Evolutionary conservation across 2,888 invertebrate genomes (phyloP).

Genomic region (Epinotia nisella): DNA sequence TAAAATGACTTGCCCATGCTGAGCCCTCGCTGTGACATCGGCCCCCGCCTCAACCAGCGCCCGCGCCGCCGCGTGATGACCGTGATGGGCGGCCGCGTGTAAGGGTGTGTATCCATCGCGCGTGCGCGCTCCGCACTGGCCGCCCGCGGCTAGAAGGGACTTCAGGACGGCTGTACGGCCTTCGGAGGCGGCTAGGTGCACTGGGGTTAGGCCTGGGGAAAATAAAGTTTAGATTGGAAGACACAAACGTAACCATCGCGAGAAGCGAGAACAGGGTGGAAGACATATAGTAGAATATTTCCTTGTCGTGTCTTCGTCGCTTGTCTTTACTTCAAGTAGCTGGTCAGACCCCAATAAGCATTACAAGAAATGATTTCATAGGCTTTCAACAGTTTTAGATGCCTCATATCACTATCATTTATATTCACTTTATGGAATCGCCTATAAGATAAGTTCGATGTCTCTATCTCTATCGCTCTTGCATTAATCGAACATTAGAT

Average conservation of each 20-base stretch:
- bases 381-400: too few species aligned
- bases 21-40: conserved; percentile 91
- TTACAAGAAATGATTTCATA: too few species aligned
- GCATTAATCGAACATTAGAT: too few species aligned
- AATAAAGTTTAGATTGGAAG: background rate
- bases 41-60: conserved; percentile 95
- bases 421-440: too few species aligned
- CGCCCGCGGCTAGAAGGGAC: conserved; percentile 91
- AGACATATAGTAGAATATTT: background rate
- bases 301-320: too few species aligned
- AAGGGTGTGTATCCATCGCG: conserved; percentile 96
- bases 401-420: too few species aligned
- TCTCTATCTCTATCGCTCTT: too few species aligned
- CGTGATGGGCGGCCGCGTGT: conserved; percentile 98
- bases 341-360: too few species aligned
- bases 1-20: conserved; percentile 85
- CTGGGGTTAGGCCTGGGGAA: conserved; percentile 91
- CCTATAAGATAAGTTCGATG: too few species aligned
- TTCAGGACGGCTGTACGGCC: conserved; percentile 95
- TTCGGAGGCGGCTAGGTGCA: conserved; percentile 98
- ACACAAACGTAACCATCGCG: too few species aligned
- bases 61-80: conserved; percentile 95
- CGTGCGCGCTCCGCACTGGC: conserved; percentile 89
- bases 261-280: background rate
- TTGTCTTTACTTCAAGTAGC: too few species aligned